Base-by-base conservation (phyloP, 2,113 vertebrate genomes). In the Chelonoidis abingdonii region DNA sequence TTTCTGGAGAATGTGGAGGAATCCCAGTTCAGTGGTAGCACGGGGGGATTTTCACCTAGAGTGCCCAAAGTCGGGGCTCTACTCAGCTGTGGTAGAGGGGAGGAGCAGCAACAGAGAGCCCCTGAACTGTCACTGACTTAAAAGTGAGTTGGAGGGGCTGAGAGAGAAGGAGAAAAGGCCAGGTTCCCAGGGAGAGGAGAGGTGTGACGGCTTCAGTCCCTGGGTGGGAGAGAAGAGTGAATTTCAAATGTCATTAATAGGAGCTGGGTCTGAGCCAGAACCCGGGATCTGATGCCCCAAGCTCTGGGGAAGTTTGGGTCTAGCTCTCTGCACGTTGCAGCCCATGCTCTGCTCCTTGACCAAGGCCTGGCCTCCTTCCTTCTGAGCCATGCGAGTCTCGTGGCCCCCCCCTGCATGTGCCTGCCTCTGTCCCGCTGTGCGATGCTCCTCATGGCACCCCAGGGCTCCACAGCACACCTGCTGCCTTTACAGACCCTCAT, bases 311-410 rank as follows among this genome's bases (percentile, higher is more conserved):
- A 69, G 62, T n/a, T 69, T n/a, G 62, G 12, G 35, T 19, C 62
- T 14, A 69, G 62, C 29, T 69, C 16, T 19, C 62, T n/a, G 62
- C 35, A 19, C 14, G 3, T n/a, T 69, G 29, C 35, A 16, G 62
- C 31, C 17, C 35, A n/a, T 6, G 62, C 62, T 69, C 16, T 69
- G 62, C 62, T 69, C 35, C 14, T 35, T 69, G 62, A 17, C 62
- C 62, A 31, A 35, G 62, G 31, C 35, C 16, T 14, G 62, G 29
- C 16, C 8, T n/a, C 62, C 29, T 65, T 65, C 31, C 62, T 35
- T 29, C 29, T n/a, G 29, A n/a, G 35, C 62, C 6, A n/a, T 2
- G 1, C 16, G 1, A 4, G 31, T 19, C 62, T 69, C 8, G 7
- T 69, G 31, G 7, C 62, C 31, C 27, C 29, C 14, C 59, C 59